Base-by-base conservation (phyloP, 2,888 invertebrate species). In the Spatulosminthurus flaviceps region DNA sequence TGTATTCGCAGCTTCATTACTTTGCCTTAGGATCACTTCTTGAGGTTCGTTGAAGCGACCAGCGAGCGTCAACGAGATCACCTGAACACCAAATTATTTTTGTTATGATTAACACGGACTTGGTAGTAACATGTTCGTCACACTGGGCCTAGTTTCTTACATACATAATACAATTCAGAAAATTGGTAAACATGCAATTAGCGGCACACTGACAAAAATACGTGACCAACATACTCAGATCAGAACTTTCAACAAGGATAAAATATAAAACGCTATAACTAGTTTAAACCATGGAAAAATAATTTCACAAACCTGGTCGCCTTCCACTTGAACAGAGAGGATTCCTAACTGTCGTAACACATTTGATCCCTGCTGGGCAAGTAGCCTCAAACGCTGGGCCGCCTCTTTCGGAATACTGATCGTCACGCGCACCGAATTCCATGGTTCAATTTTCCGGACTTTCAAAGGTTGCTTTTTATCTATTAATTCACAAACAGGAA, bases 371-470 rank as follows among this genome's bases (percentile, higher is more conserved):
- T 95, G 94, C 87, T 94, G 93, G 84, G 97, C 97, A 88, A 98
- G 90, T 89, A 95, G 95, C 86, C 96, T 92, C 87, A 98, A 90
- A 86, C 95, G 92, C 87, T 93, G 91, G 87, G 97, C 97, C 87
- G 97, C 97, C 90, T 97, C 97, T 88, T 94, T 93, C 87, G 97
- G 97, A 90, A 98, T 95, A 88, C 95, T 95, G 91, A 98, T 93
- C 90, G 97, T 97, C 89, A 98, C 96, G 89, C 96, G 93, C 87
- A 98, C 97, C 86, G 96, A 95, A 90, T 97, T 96, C 96, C 96
- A 98, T 91, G 97, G 97, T 92, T 97, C 97, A 90, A 96, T 92
- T 88, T 93, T 93, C 87, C 91, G 90, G 85, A 93, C 90, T 87
- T 90, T 90, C 86, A 92, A 88, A 86, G 89, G 89, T 73, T 81